Conservation (phyloP, 2,888 invertebrate genomes). For the Lysandra coridon region DNA sequence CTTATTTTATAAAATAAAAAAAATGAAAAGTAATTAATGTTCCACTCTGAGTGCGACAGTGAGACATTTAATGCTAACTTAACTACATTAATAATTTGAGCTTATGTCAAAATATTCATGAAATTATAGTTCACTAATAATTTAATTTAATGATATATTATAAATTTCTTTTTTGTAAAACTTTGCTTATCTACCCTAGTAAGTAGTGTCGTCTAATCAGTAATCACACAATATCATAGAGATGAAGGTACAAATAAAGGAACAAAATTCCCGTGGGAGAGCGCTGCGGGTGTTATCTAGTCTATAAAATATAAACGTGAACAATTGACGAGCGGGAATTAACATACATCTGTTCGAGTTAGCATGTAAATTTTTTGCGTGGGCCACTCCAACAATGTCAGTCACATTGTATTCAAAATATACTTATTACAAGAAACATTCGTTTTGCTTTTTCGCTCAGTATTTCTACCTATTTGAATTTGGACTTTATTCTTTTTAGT, state of each 20-base stretch:
- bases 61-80: too few species aligned
- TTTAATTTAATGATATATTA: too few species aligned
- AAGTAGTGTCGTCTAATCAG: too few species aligned
- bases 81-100: too few species aligned
- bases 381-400: background rate
- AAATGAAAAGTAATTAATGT: too few species aligned
- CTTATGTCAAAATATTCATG: too few species aligned
- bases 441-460: background rate
- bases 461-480: background rate
- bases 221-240: background rate
- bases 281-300: background rate
- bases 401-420: background rate
- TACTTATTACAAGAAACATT: background rate
- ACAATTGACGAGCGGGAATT: background rate
- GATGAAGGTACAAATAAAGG: background rate
- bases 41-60: too few species aligned
- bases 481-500: too few species aligned
- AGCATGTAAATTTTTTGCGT: constrained; percentile 4
- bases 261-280: background rate
- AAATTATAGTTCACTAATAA: too few species aligned
- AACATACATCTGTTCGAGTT: background rate
- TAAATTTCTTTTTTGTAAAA: too few species aligned
- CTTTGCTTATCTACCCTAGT: too few species aligned
- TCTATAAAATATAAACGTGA: background rate
- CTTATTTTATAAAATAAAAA: too few species aligned